phyloP scores from a whole-genome alignment of 2,888 invertebrate genomes.

The Leucania comma region DNA sequence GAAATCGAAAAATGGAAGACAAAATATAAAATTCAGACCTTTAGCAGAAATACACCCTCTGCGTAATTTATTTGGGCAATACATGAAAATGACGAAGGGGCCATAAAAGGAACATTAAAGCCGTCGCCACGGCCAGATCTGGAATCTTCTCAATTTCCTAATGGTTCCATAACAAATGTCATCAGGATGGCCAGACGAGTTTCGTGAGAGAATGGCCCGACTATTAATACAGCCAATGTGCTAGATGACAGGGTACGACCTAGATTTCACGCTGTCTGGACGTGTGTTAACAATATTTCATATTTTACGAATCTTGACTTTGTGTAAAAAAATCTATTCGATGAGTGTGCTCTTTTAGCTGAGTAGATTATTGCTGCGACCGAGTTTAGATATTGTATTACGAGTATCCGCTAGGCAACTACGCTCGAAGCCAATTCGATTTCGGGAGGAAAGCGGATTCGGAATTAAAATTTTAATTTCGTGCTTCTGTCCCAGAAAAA shows the following conservation, averaged over 20 bases:
- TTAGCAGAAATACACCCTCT: constrained; percentile 40
- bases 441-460: constrained; percentile 2
- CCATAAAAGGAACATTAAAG: constrained; percentile 76
- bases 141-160: constrained; percentile 81
- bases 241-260: constrained; percentile 69
- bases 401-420: background rate
- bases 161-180: constrained; percentile 76
- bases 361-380: constrained; percentile 24
- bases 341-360: constrained; percentile 27
- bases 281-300: constrained; percentile 64
- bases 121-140: constrained; percentile 63
- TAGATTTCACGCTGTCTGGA: constrained; percentile 67
- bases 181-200: constrained; percentile 54
- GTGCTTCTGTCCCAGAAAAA: constrained; percentile 1
- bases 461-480: constrained; percentile 5
- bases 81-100: constrained; percentile 76
- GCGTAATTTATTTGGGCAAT: constrained; percentile 64
- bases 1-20: constrained; percentile 33
- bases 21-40: constrained; percentile 51
- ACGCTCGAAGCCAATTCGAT: constrained; percentile 12
- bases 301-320: constrained; percentile 58
- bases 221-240: constrained; percentile 69
- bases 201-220: constrained; percentile 67
- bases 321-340: constrained; percentile 27
- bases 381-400: constrained; percentile 36